These are phyloP conservation scores for Chironomus tepperi DNA, from an alignment of 1,140 invertebrate species.

Conservation along the genomic window DNA sequence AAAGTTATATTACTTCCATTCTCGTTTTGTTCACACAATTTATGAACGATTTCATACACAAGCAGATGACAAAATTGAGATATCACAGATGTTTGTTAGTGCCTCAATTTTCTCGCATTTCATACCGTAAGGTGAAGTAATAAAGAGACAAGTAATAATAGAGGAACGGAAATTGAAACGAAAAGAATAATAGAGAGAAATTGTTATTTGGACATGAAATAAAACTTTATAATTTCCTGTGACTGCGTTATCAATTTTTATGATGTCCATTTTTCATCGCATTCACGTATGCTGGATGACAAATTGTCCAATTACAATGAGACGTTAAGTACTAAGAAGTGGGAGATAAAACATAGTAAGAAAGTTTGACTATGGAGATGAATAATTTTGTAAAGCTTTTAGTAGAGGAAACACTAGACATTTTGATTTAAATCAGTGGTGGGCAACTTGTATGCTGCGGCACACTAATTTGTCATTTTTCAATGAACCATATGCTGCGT, in stretches of 20 bases:
- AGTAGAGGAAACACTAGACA: too few species aligned
- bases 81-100: slow-evolving; percentile 3
- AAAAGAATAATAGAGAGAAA: neutral
- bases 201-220: neutral
- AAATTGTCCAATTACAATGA: neutral
- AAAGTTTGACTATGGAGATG: too few species aligned
- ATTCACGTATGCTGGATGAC: neutral
- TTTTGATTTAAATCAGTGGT: too few species aligned
- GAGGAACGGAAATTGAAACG: neutral
- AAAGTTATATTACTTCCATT: neutral
- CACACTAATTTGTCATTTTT: too few species aligned
- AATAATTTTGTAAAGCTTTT: too few species aligned
- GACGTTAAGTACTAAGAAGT: too few species aligned
- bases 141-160: neutral
- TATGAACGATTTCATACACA: neutral
- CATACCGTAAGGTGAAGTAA: neutral
- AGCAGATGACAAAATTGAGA: slow-evolving; percentile 3
- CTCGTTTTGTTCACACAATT: neutral
- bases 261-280: slow-evolving; percentile 3
- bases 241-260: neutral
- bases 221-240: neutral
- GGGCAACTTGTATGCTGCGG: too few species aligned
- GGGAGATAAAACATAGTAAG: too few species aligned
- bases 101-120: neutral
- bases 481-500: too few species aligned